Conservation (phyloP, 2,888 invertebrate species). For the Lacanobia wlatinum region DNA sequence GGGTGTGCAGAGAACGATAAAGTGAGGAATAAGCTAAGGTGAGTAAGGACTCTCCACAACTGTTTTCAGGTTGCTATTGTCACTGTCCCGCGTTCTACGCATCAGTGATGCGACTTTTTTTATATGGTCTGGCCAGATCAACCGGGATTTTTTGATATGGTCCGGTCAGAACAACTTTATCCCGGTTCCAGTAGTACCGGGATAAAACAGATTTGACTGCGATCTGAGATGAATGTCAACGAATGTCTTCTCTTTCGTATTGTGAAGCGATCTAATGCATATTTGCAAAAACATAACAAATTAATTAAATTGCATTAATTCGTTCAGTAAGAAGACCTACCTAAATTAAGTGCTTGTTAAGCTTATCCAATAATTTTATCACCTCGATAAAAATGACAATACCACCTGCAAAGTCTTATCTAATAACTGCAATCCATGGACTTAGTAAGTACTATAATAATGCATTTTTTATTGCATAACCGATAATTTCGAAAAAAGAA, state of each 20-base stretch:
- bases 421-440: background rate
- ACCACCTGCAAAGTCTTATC: conserved; percentile 13
- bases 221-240: no score
- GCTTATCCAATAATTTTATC: conserved; percentile 3
- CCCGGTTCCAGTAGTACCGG: no score
- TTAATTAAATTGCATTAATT: background rate
- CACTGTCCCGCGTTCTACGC: no score
- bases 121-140: no score
- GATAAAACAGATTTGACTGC: no score
- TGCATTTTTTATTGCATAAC: background rate
- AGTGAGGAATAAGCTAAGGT: no score
- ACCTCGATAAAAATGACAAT: conserved; percentile 10
- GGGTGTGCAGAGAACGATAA: no score
- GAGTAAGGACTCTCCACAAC: no score
- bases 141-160: no score
- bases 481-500: background rate
- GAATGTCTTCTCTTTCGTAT: background rate
- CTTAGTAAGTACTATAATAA: background rate
- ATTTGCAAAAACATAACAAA: background rate
- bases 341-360: background rate
- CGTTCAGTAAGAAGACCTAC: background rate
- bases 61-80: no score
- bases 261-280: background rate
- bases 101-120: no score
- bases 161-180: no score